Base-by-base conservation (phyloP, 2,888 invertebrate species). In the Pherbina coryleti region DNA sequence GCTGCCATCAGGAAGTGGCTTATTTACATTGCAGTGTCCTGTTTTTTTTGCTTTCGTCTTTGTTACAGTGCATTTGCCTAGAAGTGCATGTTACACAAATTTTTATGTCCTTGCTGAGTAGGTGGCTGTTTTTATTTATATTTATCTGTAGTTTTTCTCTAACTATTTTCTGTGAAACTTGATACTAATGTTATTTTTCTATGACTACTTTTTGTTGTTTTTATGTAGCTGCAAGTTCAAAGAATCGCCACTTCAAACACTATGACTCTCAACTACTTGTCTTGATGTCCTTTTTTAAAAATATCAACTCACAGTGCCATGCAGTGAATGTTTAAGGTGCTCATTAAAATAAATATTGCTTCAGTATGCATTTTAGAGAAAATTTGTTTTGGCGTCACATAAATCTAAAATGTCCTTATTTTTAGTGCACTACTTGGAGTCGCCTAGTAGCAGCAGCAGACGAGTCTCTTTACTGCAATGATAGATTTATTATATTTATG, bases 131-230 rank as follows among this genome's bases (percentile, higher is more conserved):
- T 70, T 17, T 73, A 57, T 78, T 55, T 67, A 70, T 75, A 60
- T 79, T 66, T 78, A 44, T 44, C 44, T 31, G 31, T 53, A 53
- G 22, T 69, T 67, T 22, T 37, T 60, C 19, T 51, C n/a, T 51
- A 8, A 14, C 44, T 60, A 34, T 49, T 51, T 28, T 11, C 11
- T 60, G 49, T 55, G 86, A 84, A 87, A 87, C 85, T 79, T 75
- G 86, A 87, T 83, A 82, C 82, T 79, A 81, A 87, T 86, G 85
- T 86, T 86, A 83, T 84, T 87, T 84, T 84, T 87, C 84, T 72
- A 78, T 80, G 78, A 79, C 79, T 67, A 80, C 77, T 49, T 64
- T 17, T 75, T 19, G 82, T 80, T 84, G 85, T 85, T 69, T 44
- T 37, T 19, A n/a, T 72, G 34, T 28, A 49, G 11, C 17, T 5